Evolutionary conservation across 1,140 invertebrate genomes (phyloP), one percentile per base, ranked within the genome.

Genomic region (Temnothorax curvispinosus): DNA sequence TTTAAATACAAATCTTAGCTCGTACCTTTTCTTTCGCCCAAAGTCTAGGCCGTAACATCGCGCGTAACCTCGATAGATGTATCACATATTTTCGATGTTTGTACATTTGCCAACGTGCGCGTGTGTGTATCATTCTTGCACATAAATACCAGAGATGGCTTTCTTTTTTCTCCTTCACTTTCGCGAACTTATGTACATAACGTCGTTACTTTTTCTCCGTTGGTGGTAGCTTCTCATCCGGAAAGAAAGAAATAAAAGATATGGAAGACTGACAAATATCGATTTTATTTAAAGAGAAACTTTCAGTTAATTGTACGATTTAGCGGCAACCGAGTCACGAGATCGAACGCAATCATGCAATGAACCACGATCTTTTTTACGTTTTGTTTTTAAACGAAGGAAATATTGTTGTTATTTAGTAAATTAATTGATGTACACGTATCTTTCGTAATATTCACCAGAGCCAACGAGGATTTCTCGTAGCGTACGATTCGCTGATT

Each of bases 201-300:
- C 32, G 44, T 47, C 41, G 52, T 82, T 71, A 50, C 3, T 74
- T 82, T n/a, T 82, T 82, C 35, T 65, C 47, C 41, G 69, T 75
- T 75, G 50, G 38, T 38, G 52, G n/a, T 52, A 80, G 35, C 27
- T 32, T 78, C 62, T 82, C 35, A 65, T 88, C 80, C 5, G 50
- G 21, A 64, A 54, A 60, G 21, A 65, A 54, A 27, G 27, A 72
- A 85, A 78, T 85, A 64, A 77, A 64, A 85, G 18, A 74, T 78
- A 87, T 65, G 87, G 64, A 94, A 94, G 93, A 94, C 93, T 94
- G 93, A 93, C 82, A 87, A 87, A 91, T 27, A 27, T 85, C 35
- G 50, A 90, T 76, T 92, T 92, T 84, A 91, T 89, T 92, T 90
- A 91, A 54, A 84, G 38, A 50, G 56, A 56, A 76, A 75, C 7